A percentile compares a stretch with the other conserved stretches of the same genome.
phyloP scores from a whole-genome alignment of 1,140 invertebrate species.

The Drosophila sp. region DNA sequence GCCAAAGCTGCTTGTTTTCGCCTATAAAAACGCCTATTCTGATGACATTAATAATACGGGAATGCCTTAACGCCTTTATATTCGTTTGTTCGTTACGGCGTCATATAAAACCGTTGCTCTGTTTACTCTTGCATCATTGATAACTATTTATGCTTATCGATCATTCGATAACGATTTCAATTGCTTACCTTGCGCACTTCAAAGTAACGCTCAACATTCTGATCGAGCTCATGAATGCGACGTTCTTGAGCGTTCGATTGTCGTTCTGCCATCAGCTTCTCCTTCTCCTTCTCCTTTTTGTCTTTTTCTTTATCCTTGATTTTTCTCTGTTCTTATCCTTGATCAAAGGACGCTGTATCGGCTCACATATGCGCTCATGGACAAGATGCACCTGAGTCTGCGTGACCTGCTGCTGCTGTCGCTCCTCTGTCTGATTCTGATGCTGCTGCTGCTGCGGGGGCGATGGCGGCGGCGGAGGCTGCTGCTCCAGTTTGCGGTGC shows the following conservation, averaged over 20 bases:
- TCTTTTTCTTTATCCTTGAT: not conserved
- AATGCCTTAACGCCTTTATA: no score
- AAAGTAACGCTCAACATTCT: constrained; percentile 59
- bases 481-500: constrained; percentile 14
- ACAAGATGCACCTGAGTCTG: constrained; percentile 6
- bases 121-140: no score
- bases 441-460: constrained; percentile 9
- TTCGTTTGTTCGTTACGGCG: no score
- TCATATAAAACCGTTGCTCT: no score
- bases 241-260: constrained; percentile 46
- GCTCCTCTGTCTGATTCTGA: not conserved
- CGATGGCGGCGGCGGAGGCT: not conserved
- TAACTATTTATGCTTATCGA: not conserved
- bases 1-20: no score
- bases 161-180: constrained; percentile 2
- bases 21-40: no score
- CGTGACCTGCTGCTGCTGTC: not conserved
- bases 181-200: constrained; percentile 68
- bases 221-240: constrained; percentile 67
- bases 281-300: constrained; percentile 3
- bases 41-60: no score
- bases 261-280: constrained; percentile 43
- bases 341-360: not conserved
- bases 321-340: constrained; percentile 13
- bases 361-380: constrained; percentile 1